A percentile compares a stretch with the other conserved stretches of the same genome.
phyloP scores from a whole-genome alignment of 2,113 vertebrate species.

The Ictalurus punctatus region DNA sequence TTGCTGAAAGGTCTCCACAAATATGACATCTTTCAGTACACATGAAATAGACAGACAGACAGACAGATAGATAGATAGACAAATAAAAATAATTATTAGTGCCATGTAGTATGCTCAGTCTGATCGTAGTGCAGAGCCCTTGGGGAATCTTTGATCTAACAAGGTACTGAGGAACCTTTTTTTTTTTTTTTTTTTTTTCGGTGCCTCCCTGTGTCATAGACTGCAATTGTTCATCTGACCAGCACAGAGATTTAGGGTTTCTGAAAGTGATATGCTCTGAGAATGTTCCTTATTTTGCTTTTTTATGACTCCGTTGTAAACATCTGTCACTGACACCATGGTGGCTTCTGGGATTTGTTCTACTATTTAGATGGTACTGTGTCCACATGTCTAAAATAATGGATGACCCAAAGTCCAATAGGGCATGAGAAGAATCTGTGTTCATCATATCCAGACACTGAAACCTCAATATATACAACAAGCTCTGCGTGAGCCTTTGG shows the following conservation, averaged over 20 bases:
- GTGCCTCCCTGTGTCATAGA: constrained; percentile 8
- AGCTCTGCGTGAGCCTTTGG: constrained; percentile 15
- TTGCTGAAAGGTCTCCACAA: constrained; percentile 40
- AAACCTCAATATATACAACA: constrained; percentile 17
- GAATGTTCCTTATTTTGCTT: constrained; percentile 46
- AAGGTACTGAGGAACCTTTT: constrained; percentile 15
- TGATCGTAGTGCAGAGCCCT: background rate
- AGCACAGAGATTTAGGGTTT: constrained; percentile 41
- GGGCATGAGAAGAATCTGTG: constrained; percentile 30
- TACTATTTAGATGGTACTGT: constrained; percentile 19
- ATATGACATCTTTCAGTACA: constrained; percentile 45
- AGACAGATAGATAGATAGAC: background rate
- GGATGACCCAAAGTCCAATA: constrained; percentile 20
- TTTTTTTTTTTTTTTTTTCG: background rate
- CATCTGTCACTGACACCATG: constrained; percentile 44
- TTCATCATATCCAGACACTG: constrained; percentile 26
- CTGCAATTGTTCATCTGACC: background rate
- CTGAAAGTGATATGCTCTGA: constrained; percentile 41
- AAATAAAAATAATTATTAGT: background rate
- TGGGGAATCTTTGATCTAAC: constrained; percentile 46
- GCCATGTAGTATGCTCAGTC: constrained; percentile 9
- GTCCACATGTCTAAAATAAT: constrained; percentile 31
- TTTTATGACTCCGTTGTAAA: constrained; percentile 51
- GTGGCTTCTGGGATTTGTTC: constrained; percentile 40
- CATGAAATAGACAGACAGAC: background rate